These are phyloP conservation scores for Drosophila borealis DNA, from an alignment of 2,888 invertebrate species.

Conservation along the genomic window DNA sequence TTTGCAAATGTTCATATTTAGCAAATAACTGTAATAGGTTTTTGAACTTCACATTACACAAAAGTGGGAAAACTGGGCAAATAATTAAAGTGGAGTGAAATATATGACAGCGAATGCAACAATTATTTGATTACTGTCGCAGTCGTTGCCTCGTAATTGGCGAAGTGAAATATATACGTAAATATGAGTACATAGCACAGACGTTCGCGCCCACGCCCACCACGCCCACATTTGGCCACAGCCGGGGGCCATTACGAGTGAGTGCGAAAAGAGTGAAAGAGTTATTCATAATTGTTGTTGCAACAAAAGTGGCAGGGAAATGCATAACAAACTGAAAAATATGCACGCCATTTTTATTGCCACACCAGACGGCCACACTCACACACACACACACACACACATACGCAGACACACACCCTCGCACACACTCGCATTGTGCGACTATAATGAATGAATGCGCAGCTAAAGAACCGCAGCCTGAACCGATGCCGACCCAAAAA, in stretches of 20 bases:
- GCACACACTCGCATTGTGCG: constrained; percentile 31
- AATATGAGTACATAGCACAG: constrained; percentile 26
- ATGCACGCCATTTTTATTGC: constrained; percentile 78
- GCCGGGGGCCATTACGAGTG: constrained; percentile 61
- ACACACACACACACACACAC: constrained; percentile 16
- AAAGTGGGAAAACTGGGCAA: constrained; percentile 50
- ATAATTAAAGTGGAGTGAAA: constrained; percentile 66
- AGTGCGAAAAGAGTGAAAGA: constrained; percentile 27
- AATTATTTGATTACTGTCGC: constrained; percentile 80
- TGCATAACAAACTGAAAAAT: constrained; percentile 79
- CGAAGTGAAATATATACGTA: constrained; percentile 67
- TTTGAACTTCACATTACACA: constrained; percentile 32
- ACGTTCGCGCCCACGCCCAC: constrained; percentile 5
- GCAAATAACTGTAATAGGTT: background rate
- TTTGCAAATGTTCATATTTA: background rate
- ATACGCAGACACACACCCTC: constrained; percentile 10
- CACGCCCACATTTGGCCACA: constrained; percentile 55
- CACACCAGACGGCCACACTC: constrained; percentile 57
- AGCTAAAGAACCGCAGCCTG: constrained; percentile 76
- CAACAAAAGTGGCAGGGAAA: constrained; percentile 73
- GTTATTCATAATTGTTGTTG: constrained; percentile 81
- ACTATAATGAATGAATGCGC: constrained; percentile 75
- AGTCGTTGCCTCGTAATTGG: constrained; percentile 64
- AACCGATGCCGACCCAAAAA: constrained; percentile 54
- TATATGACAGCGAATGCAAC: constrained; percentile 70